phyloP scores from a whole-genome alignment of 2,888 invertebrate genomes.

The Apodemia hepburni region DNA sequence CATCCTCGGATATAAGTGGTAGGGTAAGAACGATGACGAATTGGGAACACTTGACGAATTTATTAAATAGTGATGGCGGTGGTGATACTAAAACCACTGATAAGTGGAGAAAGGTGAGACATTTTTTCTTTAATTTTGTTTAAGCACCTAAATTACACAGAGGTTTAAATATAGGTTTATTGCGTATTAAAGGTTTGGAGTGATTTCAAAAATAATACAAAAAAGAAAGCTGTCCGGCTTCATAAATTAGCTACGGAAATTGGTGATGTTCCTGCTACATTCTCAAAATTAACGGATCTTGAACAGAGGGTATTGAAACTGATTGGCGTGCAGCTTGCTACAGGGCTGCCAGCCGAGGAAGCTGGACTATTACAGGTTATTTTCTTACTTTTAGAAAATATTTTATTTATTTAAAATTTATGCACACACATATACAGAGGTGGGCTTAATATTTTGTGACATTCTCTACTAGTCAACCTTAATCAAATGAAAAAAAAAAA shows the following conservation, averaged over 20 bases:
- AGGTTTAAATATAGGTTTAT: background rate
- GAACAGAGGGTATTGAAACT: constrained; percentile 32
- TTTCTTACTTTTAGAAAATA: too few relatives aligned
- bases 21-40: constrained; percentile 17
- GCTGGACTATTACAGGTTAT: constrained; percentile 8
- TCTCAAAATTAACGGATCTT: constrained; percentile 24
- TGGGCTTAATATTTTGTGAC: too few relatives aligned
- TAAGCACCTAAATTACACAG: too few relatives aligned
- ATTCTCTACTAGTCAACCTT: too few relatives aligned
- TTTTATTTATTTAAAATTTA: too few relatives aligned
- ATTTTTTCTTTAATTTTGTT: too few relatives aligned
- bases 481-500: too few relatives aligned
- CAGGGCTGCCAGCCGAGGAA: constrained; percentile 20
- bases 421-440: too few relatives aligned
- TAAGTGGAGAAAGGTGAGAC: too few relatives aligned
- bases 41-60: constrained; percentile 28
- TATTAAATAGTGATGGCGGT: constrained; percentile 29
- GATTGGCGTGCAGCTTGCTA: constrained; percentile 26
- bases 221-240: constrained; percentile 31
- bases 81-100: constrained; percentile 26
- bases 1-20: constrained; percentile 18
- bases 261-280: constrained; percentile 28
- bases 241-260: constrained; percentile 27
- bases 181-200: constrained; percentile 33
- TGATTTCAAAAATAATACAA: constrained; percentile 31